A percentile compares a stretch with the other conserved stretches of the same genome.
These are phyloP conservation scores for Plutomurus gul DNA, from an alignment of 1,140 invertebrate species.

Conservation along the genomic window DNA sequence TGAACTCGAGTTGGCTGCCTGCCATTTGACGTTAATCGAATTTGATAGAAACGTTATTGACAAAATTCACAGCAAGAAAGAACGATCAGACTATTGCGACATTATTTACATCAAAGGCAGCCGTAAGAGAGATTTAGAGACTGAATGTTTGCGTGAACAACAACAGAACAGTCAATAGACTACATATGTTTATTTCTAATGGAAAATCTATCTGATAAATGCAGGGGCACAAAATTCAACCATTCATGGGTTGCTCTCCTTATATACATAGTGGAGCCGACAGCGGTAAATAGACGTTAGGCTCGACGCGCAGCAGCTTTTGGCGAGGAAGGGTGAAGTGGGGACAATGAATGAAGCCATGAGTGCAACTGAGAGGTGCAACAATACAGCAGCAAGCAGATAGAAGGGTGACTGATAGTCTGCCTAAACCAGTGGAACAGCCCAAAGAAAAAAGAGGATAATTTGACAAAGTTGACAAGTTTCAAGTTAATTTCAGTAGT, in stretches of 20 bases:
- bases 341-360: neutral
- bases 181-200: neutral
- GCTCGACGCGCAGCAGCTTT: neutral
- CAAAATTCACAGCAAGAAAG: too few relatives aligned
- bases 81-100: too few relatives aligned
- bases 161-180: neutral
- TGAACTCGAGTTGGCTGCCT: too few relatives aligned
- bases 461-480: constrained; percentile 40
- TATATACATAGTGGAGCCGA: neutral
- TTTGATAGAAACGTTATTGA: too few relatives aligned
- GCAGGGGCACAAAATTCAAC: neutral
- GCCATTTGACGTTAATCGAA: too few relatives aligned
- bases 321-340: constrained; percentile 7
- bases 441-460: constrained; percentile 26
- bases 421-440: neutral
- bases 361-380: constrained; percentile 34
- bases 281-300: neutral
- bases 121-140: too few relatives aligned
- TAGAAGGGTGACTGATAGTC: constrained; percentile 28
- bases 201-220: constrained; percentile 14
- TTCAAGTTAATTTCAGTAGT: constrained; percentile 41
- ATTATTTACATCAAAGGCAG: neutral
- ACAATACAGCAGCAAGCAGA: neutral
- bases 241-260: too few relatives aligned
- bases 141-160: neutral